Conservation (phyloP, 2,888 invertebrate genomes). For the Pandemis heparana region DNA sequence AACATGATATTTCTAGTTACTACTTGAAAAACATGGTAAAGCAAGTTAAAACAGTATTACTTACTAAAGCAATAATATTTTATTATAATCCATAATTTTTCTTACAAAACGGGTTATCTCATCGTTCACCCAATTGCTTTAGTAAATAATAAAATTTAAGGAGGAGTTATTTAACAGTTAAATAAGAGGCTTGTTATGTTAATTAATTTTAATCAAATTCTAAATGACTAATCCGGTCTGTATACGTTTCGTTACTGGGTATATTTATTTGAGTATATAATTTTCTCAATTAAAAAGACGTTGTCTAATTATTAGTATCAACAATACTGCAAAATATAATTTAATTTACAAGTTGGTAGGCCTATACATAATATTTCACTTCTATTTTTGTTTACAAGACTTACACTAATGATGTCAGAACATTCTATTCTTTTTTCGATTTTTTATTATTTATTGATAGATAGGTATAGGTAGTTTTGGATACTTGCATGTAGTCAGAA, state of each 20-base stretch:
- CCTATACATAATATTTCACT: too few species aligned
- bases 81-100: neutral
- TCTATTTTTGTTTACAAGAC: too few species aligned
- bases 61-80: neutral
- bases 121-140: neutral
- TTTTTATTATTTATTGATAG: too few species aligned
- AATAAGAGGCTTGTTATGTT: neutral
- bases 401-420: too few species aligned
- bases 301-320: too few species aligned
- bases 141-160: neutral
- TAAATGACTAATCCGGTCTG: neutral
- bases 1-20: neutral
- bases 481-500: too few species aligned
- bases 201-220: neutral
- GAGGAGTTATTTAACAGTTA: neutral
- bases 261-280: neutral
- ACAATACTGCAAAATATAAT: neutral
- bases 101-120: neutral
- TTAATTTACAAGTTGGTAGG: neutral
- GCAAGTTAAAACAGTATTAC: neutral
- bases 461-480: too few species aligned
- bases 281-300: too few species aligned
- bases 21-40: neutral
- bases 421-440: too few species aligned
- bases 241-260: neutral